Evolutionary conservation across 2,113 vertebrate genomes (phyloP).

Genomic region (Pitta sordida): DNA sequence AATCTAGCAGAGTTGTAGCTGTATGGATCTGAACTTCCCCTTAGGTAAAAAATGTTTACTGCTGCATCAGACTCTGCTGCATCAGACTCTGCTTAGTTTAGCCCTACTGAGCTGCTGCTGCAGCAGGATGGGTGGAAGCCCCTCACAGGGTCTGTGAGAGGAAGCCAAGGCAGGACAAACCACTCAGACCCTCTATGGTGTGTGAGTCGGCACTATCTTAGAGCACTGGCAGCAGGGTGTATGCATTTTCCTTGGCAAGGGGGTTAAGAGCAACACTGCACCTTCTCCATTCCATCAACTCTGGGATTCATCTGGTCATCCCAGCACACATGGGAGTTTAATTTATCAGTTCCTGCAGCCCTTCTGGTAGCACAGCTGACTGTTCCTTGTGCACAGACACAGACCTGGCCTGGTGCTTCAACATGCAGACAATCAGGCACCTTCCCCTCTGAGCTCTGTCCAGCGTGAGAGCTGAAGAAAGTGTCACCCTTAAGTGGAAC

Average conservation of each 20-base stretch:
- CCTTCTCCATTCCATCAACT: not conserved
- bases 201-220: fast-evolving
- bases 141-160: not conserved
- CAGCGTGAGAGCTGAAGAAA: not conserved
- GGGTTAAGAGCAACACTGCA: not conserved
- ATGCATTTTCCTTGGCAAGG: not conserved
- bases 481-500: not conserved
- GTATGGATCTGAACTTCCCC: not conserved
- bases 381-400: fast-evolving
- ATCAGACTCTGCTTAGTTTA: not conserved
- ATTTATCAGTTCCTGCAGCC: not conserved
- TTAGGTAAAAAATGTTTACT: not conserved
- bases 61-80: not conserved
- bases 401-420: not conserved
- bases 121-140: not conserved
- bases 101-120: fast-evolving
- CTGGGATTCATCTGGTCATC: not conserved
- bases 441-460: not conserved
- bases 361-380: not conserved
- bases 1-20: not conserved
- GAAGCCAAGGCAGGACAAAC: not conserved
- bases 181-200: not conserved
- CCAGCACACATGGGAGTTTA: fast-evolving
- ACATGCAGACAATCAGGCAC: not conserved
- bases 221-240: not conserved